Base-by-base conservation (phyloP, 2,113 vertebrate genomes). In the Cyanoliseus patagonus region DNA sequence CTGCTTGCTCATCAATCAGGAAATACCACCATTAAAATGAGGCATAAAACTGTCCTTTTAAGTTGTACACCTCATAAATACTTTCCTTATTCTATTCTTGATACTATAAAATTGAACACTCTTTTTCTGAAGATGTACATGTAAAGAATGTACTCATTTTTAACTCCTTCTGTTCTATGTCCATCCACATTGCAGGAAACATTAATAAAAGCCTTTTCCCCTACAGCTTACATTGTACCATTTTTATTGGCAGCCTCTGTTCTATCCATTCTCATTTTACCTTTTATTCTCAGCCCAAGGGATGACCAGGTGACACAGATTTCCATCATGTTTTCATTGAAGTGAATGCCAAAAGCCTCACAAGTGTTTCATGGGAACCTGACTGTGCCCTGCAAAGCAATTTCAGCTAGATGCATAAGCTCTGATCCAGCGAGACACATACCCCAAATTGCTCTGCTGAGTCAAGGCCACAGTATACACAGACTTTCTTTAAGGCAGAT, bases 371-470 rank as follows among this genome's bases (percentile, higher is more conserved):
- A 69, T 57, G 81, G 89, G 74, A 95, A 44, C 27, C 5, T 6
- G 64, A 51, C 59, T 78, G 55, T 93, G 91, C 66, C 61, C 73
- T 73, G n/a, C n/a, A 66, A 90, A 92, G 84, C 77, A 52, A 28
- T 79, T 79, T 85, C 89, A 84, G 73, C 37, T 25, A 24, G 86
- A 61, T 1, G 4, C 61, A 57, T 44, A 37, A 75, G 35, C 77
- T 94, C 78, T 78, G 70, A 89, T 69, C 91, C 91, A 95, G 66
- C 67, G 86, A 79, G 78, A 69, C 93, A 87, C 33, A 17, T 24
- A 13, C 8, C 62, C 62, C 81, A 82, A 17, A 76, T 7, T 31
- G 41, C 89, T 90, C 63, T 85, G 84, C 86, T 87, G 81, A 96
- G 82, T 76, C 93, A 91, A 87, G 89, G 52, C 52, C 83, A 78